Percentiles rank a stretch among this genome's conserved stretches.
These are phyloP conservation scores for Calliopsis andreniformis DNA, from an alignment of 1,140 invertebrate genomes.

Conservation along the genomic window DNA sequence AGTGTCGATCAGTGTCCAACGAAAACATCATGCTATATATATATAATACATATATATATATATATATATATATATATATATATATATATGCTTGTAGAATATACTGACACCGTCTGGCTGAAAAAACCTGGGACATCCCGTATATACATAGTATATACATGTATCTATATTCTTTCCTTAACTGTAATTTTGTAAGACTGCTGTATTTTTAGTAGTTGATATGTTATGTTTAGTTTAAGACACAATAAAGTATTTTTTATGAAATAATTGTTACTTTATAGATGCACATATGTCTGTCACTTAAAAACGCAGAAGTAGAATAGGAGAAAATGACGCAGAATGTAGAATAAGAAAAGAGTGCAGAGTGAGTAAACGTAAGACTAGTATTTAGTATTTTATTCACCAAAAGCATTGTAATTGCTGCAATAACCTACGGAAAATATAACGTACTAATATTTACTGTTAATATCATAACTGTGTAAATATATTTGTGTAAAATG, in stretches of 20 bases:
- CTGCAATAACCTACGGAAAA: conserved; percentile 28
- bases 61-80: no score
- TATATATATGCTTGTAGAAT: no score
- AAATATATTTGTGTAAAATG: conserved; percentile 57
- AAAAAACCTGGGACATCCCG: no score
- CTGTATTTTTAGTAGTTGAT: conserved; percentile 13
- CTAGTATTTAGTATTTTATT: conserved; percentile 50
- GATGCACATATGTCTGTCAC: not conserved
- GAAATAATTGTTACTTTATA: not conserved
- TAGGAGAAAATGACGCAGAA: no score
- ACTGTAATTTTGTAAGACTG: conserved; percentile 10
- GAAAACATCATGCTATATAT: conserved; percentile 11
- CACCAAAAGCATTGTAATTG: conserved; percentile 33
- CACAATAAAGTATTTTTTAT: not conserved
- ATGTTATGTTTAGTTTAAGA: not conserved
- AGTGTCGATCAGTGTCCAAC: conserved; percentile 47
- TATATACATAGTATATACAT: no score
- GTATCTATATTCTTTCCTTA: no score
- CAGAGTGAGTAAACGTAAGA: not conserved
- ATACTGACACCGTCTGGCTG: no score
- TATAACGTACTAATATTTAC: conserved; percentile 22
- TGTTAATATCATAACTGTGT: conserved; percentile 49
- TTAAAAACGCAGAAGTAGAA: no score
- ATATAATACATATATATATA: no score
- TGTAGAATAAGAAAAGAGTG: conserved; percentile 28